Evolutionary conservation across 2,888 invertebrate species (phyloP).

Genomic region (Cheilosia urbana): DNA sequence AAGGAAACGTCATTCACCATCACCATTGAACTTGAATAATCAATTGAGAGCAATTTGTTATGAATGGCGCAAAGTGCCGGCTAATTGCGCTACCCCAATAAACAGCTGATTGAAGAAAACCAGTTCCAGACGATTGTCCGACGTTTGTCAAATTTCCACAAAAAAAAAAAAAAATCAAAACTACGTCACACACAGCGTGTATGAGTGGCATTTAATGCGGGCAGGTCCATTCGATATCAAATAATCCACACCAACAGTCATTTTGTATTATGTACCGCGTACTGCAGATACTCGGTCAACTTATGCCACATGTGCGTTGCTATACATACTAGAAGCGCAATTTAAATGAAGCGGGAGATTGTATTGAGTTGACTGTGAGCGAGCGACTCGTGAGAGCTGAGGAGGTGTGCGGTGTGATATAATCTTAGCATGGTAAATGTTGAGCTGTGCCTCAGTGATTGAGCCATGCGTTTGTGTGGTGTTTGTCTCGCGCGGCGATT

Average conservation of each 20-base stretch:
- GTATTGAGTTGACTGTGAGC: not conserved
- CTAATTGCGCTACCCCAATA: not conserved
- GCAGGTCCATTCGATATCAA: not conserved
- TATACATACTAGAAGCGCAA: not conserved
- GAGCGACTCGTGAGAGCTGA: constrained; percentile 13
- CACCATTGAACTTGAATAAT: constrained; percentile 22
- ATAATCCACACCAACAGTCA: not conserved
- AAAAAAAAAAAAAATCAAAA: not conserved
- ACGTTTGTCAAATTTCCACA: not conserved
- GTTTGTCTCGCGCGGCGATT: constrained; percentile 12
- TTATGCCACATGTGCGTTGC: not conserved
- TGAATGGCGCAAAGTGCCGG: not conserved
- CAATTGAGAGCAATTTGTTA: constrained; percentile 5
- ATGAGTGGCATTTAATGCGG: not conserved
- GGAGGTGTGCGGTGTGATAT: constrained; percentile 47
- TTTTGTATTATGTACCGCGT: not conserved
- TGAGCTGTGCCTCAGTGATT: constrained; percentile 31
- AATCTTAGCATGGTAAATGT: constrained; percentile 37
- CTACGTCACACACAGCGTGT: not conserved
- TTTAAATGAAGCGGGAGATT: constrained; percentile 3
- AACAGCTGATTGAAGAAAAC: constrained; percentile 2
- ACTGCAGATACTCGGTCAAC: constrained; percentile 5
- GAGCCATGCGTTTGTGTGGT: constrained; percentile 22
- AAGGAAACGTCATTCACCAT: constrained; percentile 6
- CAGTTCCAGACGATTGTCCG: not conserved